A percentile compares a stretch with the other conserved stretches of the same genome.
phyloP scores from a whole-genome alignment of 2,113 vertebrate species.

The Prolemur simus region DNA sequence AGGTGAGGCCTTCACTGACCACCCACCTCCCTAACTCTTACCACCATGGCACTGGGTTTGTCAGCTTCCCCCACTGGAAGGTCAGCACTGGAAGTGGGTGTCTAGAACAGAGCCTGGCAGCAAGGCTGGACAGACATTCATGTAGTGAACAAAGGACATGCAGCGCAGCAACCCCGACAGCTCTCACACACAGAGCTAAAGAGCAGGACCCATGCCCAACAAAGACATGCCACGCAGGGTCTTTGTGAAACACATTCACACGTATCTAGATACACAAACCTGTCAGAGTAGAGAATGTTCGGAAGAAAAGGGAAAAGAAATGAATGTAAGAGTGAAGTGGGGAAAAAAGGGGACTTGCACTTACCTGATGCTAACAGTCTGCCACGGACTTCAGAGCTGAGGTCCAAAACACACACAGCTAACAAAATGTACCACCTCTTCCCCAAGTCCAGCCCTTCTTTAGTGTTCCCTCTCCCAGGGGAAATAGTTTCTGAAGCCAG shows the following conservation, averaged over 20 bases:
- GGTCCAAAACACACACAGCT: no score
- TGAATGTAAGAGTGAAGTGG: no score
- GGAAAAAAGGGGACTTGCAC: neutral
- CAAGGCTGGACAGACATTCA: neutral
- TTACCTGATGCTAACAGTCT: fast-evolving
- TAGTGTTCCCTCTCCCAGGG: neutral
- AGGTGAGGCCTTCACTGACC: neutral
- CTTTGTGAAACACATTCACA: neutral
- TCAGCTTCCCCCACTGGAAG: neutral
- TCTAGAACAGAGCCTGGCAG: neutral
- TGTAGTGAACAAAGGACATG: fast-evolving
- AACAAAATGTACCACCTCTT: neutral
- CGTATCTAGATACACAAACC: no score
- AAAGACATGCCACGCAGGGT: neutral
- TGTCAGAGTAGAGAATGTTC: neutral
- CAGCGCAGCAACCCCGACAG: fast-evolving
- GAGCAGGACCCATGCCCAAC: neutral
- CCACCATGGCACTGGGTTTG: neutral
- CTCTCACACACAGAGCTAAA: fast-evolving
- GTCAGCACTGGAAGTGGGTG: neutral
- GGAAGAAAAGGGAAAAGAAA: neutral
- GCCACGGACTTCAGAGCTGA: neutral
- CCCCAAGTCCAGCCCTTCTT: neutral
- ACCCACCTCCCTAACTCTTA: neutral
- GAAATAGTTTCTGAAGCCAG: neutral